Percentiles rank a stretch among this genome's conserved stretches.
Conservation (phyloP, 2,113 vertebrate species). For the Etheostoma cragini region DNA sequence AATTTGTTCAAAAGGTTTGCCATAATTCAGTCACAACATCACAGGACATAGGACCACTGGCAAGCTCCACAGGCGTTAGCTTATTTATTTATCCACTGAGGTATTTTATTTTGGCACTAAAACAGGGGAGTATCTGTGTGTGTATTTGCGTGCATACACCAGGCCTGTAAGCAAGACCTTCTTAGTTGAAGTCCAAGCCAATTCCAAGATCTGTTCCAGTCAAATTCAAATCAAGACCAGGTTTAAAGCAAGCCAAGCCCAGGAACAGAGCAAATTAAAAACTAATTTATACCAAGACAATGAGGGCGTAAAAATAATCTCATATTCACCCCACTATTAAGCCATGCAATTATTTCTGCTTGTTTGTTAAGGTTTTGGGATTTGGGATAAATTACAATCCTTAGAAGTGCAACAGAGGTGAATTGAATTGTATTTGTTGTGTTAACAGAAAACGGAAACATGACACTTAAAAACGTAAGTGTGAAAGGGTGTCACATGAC, state of each 20-base stretch:
- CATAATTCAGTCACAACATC: conserved; percentile 78
- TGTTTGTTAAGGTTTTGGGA: not conserved
- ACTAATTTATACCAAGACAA: conserved; percentile 33
- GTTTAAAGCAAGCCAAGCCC: conserved; percentile 38
- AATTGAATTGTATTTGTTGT: not conserved
- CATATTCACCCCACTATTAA: not conserved
- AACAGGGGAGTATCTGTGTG: conserved; percentile 44
- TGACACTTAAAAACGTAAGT: not conserved
- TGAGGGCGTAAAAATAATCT: not conserved
- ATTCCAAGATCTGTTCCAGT: conserved; percentile 58
- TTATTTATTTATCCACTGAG: conserved; percentile 73
- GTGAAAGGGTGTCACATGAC: not conserved
- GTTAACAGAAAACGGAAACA: not conserved
- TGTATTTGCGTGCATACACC: conserved; percentile 33
- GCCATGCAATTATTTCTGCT: not conserved
- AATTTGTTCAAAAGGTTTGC: conserved; percentile 89
- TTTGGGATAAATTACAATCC: not conserved
- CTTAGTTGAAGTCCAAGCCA: conserved; percentile 42
- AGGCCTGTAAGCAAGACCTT: conserved; percentile 57
- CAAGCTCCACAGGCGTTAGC: conserved; percentile 48
- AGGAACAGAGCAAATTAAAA: conserved; percentile 13
- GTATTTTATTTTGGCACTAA: conserved; percentile 63
- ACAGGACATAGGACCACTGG: conserved; percentile 54
- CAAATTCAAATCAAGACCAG: conserved; percentile 50
- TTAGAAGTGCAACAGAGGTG: not conserved